Base-by-base conservation (phyloP, 2,797 vertebrate genomes). In the Hypotaenidia philippensis region DNA sequence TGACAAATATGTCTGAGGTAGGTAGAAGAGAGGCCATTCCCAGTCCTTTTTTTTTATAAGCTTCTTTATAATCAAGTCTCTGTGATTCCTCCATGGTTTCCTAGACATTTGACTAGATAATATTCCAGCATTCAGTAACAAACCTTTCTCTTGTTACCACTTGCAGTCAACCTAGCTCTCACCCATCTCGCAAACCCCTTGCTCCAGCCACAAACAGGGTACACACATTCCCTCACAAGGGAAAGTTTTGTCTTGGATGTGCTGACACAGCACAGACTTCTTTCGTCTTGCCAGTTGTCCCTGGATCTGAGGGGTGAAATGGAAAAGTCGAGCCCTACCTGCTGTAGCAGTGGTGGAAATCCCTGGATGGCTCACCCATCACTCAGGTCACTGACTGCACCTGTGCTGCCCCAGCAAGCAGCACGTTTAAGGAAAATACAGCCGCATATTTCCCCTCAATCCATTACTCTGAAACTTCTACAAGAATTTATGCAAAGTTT, bases 331-430 rank as follows among this genome's bases (percentile, higher is more conserved):
- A 78, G 31, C 21, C 18, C 29, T 71, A 32, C 11, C 38, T 90
- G 34, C 47, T 80, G 5, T 27, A 50, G 18, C 40, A 50, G 38
- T 12, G 8, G 13, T 12, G 63, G 36, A 76, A 69, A 81, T 40
- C 21, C 65, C 26, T 23, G 1, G 13, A 1, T 21, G 38, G 31
- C 34, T 87, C 18, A 2, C 9, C 31, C 22, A 47, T 15, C 0
- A 0, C 38, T 52, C 6, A 0, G 13, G 32, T 11, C 57, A n/a
- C 8, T 5, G 0, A 5, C 12, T 22, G 27, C 47, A 21, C 29
- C 22, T 2, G 1, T 7, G 5, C 44, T 74, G 56, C 52, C 49
- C 64, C 14, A 15, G 9, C 6, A 5, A 77, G 52, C 80, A 6
- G 50, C 11, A 32, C 4, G 0, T 25, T 53, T 38, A 79, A 11